Evolutionary conservation across 2,797 vertebrate species (phyloP).

Genomic region (Aphelocoma californica): DNA sequence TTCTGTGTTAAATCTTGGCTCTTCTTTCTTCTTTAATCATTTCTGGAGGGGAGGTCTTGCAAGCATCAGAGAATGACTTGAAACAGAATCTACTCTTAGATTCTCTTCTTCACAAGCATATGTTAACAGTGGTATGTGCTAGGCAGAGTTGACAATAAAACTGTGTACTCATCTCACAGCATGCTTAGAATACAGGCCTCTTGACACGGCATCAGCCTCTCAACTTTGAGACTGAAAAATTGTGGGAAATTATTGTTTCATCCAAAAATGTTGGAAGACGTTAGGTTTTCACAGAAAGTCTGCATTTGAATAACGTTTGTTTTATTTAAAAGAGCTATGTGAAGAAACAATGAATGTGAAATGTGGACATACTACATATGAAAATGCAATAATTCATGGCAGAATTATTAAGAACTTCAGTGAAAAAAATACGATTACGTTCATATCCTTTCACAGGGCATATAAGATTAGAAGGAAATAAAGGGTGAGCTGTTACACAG

Average conservation of each 20-base stretch:
- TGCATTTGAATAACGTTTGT: background rate
- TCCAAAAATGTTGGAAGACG: background rate
- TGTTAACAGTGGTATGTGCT: background rate
- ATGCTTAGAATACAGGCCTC: background rate
- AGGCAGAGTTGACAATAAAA: background rate
- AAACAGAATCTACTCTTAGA: background rate
- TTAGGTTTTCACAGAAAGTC: background rate
- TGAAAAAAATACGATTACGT: background rate
- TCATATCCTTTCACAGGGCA: background rate
- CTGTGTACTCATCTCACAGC: background rate
- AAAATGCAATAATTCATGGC: background rate
- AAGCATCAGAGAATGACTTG: background rate
- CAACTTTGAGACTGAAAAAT: background rate
- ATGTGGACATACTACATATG: background rate
- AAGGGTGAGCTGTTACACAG: background rate
- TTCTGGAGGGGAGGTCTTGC: background rate
- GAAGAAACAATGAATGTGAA: background rate
- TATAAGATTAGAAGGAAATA: background rate
- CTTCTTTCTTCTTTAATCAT: background rate
- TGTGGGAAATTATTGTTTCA: background rate
- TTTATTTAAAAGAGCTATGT: background rate
- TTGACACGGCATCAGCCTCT: background rate
- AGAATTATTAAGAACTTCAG: background rate
- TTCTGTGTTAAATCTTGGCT: background rate
- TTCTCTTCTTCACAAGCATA: background rate